Conservation (phyloP, 2,113 vertebrate genomes). For the Astur gentilis region DNA sequence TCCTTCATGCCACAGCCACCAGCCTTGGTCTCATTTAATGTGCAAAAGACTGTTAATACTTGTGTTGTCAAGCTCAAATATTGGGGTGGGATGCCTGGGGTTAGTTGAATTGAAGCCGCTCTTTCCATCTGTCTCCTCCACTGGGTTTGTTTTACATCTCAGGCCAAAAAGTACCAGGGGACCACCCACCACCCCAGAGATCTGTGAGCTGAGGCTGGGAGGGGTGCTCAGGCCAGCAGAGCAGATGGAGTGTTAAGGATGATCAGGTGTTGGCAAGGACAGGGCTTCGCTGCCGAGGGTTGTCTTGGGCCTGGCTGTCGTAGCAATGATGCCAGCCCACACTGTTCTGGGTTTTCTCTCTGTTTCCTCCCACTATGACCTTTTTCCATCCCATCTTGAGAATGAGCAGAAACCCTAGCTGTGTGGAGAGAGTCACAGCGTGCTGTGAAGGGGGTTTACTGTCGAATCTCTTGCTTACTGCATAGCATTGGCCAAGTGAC, state of each 20-base stretch:
- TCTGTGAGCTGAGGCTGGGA: neutral
- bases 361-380: neutral
- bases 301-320: neutral
- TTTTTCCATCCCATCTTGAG: neutral
- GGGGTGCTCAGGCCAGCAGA: neutral
- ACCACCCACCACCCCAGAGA: neutral
- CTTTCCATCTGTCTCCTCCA: neutral
- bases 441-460: neutral
- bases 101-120: neutral
- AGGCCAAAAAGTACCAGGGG: neutral
- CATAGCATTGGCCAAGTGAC: neutral
- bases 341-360: neutral
- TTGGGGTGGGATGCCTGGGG: neutral
- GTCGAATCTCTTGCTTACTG: neutral
- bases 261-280: neutral
- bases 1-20: neutral
- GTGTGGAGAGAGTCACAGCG: fast-evolving
- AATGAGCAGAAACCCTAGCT: neutral
- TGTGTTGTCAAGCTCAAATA: neutral
- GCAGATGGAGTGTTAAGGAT: neutral
- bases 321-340: neutral
- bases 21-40: neutral
- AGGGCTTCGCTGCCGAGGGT: neutral
- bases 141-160: neutral
- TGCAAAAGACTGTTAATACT: neutral